Percentiles rank a stretch among this genome's conserved stretches.
phyloP scores from a whole-genome alignment of 1,140 invertebrate genomes.

The Camponotus pennsylvanicus region DNA sequence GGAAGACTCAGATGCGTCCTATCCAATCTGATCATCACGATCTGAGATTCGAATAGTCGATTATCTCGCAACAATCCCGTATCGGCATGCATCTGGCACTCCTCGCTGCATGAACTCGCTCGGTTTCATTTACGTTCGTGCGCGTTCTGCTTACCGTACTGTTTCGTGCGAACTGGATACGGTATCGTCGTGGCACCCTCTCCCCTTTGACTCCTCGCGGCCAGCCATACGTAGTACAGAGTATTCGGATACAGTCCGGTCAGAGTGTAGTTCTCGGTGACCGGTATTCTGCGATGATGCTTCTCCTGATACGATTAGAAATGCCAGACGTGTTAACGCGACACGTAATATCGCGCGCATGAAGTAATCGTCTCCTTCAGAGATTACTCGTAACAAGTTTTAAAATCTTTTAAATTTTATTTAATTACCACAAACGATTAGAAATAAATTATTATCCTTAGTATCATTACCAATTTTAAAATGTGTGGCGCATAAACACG shows the following conservation, averaged over 20 bases:
- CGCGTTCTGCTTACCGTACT: conserved; percentile 95
- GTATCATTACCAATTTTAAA: not conserved
- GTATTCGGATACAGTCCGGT: conserved; percentile 97
- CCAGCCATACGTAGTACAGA: conserved; percentile 98
- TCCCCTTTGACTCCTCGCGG: conserved; percentile 95
- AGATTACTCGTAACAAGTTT: not conserved
- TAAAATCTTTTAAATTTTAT: not conserved
- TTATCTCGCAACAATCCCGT: conserved; percentile 63
- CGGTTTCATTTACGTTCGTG: conserved; percentile 66
- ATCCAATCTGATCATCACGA: not conserved
- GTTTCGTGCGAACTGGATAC: conserved; percentile 96
- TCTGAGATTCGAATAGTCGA: not conserved
- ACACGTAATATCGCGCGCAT: not conserved
- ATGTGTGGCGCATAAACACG: not conserved
- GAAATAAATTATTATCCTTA: not conserved
- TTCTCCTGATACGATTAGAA: conserved; percentile 85
- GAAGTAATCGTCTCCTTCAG: not conserved
- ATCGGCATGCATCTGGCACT: conserved; percentile 80
- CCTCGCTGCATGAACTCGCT: conserved; percentile 84
- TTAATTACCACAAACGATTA: not conserved
- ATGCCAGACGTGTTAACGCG: not conserved
- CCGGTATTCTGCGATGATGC: conserved; percentile 91
- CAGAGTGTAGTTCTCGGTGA: conserved; percentile 94
- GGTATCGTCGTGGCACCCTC: conserved; percentile 98
- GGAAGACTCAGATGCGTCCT: not conserved